These are phyloP conservation scores for Cydia pomonella DNA, from an alignment of 1,140 invertebrate species.

Conservation along the genomic window DNA sequence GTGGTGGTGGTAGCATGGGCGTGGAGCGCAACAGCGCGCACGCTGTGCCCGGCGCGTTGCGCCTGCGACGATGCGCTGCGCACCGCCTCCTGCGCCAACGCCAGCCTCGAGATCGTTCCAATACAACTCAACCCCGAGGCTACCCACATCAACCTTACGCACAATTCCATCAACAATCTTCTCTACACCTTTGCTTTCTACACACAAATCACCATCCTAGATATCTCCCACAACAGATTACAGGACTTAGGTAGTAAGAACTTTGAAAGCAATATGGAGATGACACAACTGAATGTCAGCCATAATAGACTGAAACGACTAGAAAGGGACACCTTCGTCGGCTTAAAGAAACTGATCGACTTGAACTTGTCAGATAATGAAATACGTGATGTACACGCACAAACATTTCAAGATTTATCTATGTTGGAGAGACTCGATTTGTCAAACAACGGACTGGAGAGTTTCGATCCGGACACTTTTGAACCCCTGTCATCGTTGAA, in stretches of 20 bases:
- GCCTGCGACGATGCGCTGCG: constrained; percentile 90
- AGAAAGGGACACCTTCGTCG: constrained; percentile 88
- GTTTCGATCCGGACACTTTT: constrained; percentile 86
- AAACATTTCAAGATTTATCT: constrained; percentile 87
- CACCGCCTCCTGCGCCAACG: constrained; percentile 87
- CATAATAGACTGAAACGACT: constrained; percentile 86
- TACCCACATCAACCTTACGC: constrained; percentile 87
- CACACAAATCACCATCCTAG: constrained; percentile 87
- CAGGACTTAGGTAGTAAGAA: constrained; percentile 88
- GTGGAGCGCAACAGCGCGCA: constrained; percentile 72
- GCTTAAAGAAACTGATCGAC: constrained; percentile 84
- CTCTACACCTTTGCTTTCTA: constrained; percentile 89
- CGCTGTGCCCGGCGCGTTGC: constrained; percentile 90
- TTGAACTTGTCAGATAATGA: constrained; percentile 90
- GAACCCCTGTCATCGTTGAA: constrained; percentile 85
- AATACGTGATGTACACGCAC: constrained; percentile 85
- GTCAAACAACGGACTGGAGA: constrained; percentile 87
- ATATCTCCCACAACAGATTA: constrained; percentile 91
- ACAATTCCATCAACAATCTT: constrained; percentile 87
- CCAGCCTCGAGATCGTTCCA: constrained; percentile 90
- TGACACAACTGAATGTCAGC: constrained; percentile 88
- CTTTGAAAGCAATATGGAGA: constrained; percentile 87
- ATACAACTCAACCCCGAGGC: constrained; percentile 94
- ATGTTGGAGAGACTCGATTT: constrained; percentile 87
- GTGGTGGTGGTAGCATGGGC: constrained; percentile 71